Base-by-base conservation (phyloP, 2,113 vertebrate species). In the Cariama cristata region DNA sequence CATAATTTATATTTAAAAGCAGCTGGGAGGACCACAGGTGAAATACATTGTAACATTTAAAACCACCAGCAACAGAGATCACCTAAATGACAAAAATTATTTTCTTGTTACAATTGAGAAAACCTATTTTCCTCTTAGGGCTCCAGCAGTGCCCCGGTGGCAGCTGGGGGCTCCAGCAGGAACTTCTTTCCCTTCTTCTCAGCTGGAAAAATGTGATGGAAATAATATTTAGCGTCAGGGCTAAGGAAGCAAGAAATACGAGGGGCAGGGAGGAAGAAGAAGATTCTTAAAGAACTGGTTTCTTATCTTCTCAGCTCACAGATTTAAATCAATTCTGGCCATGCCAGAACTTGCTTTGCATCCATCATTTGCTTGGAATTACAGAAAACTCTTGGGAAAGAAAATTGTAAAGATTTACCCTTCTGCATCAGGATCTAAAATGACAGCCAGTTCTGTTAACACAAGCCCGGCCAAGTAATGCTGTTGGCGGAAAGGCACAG, bases 381-480 rank as follows among this genome's bases (percentile, higher is more conserved):
- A 72, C 20, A 85, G 47, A 52, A 79, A 85, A 42, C 18, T 64
- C 73, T 69, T 33, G 59, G 64, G 60, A 28, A 79, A 53, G 44
- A 83, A 79, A 56, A 66, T 8, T 4, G 58, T 73, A 33, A 93
- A 95, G 94, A 98, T 98, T 98, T 91, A 99, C 99, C 99, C 99
- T 71, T 99, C 99, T 83, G 99, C 99, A 59, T 99, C 99, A 68
- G 99, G 99, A 94, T 99, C 99, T 96, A 99, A 98, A 97, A 99
- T 99, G 64, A 99, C 98, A 67, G 99, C 99, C 83, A 99, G 98
- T 55, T 99, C 99, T 49, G 99, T 99, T 73, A 99, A 97, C n/a
- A 99, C 99, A 16, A 99, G 99, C 66, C 99, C 99, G 0, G 99
- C 99, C 97, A 99, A 97, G 89, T 98, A 99, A 97, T 99, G 99